Evolutionary conservation across 2,797 vertebrate species (phyloP).

Genomic region (Crocodylus rhombifer): DNA sequence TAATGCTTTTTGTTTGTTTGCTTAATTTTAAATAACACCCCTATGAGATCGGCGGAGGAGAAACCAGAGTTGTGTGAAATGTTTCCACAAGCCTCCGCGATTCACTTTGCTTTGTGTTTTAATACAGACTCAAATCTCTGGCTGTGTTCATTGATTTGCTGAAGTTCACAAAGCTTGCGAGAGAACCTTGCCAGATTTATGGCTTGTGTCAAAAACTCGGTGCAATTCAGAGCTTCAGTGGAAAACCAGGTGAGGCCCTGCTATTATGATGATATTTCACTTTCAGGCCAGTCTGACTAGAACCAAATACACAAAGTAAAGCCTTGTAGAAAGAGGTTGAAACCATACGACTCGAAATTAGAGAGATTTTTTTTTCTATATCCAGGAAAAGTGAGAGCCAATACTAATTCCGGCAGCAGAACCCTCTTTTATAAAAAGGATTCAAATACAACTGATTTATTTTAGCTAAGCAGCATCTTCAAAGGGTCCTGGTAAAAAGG

Average conservation of each 20-base stretch:
- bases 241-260: not conserved
- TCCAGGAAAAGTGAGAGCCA: not conserved
- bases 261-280: not conserved
- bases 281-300: not conserved
- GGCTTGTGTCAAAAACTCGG: not conserved
- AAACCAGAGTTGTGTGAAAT: not conserved
- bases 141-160: not conserved
- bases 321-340: not conserved
- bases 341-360: not conserved
- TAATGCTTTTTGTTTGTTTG: not conserved
- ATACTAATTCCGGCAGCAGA: not conserved
- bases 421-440: not conserved
- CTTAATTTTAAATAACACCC: not conserved
- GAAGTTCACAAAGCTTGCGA: not conserved
- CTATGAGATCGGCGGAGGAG: not conserved
- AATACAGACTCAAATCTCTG: not conserved
- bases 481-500: not conserved
- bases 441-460: not conserved
- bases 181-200: not conserved
- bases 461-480: not conserved
- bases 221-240: not conserved
- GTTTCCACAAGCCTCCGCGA: not conserved
- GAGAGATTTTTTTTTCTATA: not conserved
- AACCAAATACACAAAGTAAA: not conserved
- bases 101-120: not conserved